Percentiles rank a stretch among this genome's conserved stretches.
These are phyloP conservation scores for Battus philenor DNA, from an alignment of 1,140 invertebrate genomes.

Conservation along the genomic window DNA sequence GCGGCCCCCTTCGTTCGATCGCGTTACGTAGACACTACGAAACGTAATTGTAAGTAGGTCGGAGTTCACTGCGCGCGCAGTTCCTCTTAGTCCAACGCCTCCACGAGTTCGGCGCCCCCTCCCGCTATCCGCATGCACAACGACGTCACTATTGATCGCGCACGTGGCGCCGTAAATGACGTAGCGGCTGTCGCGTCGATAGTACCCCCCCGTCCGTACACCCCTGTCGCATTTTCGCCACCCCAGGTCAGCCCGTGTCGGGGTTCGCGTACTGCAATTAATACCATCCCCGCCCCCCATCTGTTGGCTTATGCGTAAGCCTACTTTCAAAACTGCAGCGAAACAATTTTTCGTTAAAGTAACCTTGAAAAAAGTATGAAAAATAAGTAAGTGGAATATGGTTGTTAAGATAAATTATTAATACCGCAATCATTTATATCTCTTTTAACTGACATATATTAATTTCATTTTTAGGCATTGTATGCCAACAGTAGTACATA, in stretches of 20 bases:
- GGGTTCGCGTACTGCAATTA: conserved; percentile 32
- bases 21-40: conserved; percentile 60
- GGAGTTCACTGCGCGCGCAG: conserved; percentile 59
- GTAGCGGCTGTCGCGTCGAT: conserved; percentile 61
- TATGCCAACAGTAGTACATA: too few relatives aligned
- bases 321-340: conserved; percentile 23
- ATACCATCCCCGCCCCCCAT: conserved; percentile 20
- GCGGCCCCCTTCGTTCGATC: conserved; percentile 48
- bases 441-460: too few relatives aligned
- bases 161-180: conserved; percentile 71
- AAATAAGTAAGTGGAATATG: too few relatives aligned
- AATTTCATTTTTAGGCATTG: too few relatives aligned
- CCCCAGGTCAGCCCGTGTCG: conserved; percentile 25
- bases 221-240: conserved; percentile 24
- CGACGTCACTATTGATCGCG: conserved; percentile 71
- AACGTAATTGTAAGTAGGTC: conserved; percentile 71
- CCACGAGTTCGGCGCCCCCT: conserved; percentile 13
- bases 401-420: too few relatives aligned
- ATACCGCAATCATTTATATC: too few relatives aligned
- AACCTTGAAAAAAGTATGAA: too few relatives aligned
- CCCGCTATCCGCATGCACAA: conserved; percentile 28
- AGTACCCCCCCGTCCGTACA: conserved; percentile 45
- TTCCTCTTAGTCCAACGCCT: conserved; percentile 13
- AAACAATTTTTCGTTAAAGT: too few relatives aligned
- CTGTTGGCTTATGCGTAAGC: conserved; percentile 28